Conservation (phyloP, 2,797 vertebrate species). For the Coreius guichenoti region DNA sequence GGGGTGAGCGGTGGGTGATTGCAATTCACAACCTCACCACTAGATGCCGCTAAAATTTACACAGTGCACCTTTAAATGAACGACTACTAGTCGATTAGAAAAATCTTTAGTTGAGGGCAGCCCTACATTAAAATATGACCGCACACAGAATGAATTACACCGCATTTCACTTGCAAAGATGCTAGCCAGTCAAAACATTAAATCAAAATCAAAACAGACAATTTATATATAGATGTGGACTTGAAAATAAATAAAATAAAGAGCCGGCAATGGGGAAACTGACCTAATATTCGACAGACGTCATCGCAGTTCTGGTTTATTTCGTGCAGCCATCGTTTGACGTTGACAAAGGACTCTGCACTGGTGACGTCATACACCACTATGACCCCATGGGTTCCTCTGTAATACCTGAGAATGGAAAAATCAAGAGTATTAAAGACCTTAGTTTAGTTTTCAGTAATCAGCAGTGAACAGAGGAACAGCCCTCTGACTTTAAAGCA, state of each 20-base stretch:
- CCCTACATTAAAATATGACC: neutral
- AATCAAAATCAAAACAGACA: neutral
- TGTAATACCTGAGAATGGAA: constrained; percentile 87
- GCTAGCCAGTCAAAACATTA: neutral
- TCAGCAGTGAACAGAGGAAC: constrained; percentile 45
- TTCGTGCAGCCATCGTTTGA: constrained; percentile 99
- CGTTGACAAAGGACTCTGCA: constrained; percentile 98
- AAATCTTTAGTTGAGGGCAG: no score
- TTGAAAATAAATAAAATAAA: neutral
- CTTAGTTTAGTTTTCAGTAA: neutral
- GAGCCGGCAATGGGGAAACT: constrained; percentile 46
- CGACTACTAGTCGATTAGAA: no score
- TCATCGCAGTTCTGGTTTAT: constrained; percentile 99
- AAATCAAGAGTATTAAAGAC: constrained; percentile 7
- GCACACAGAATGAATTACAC: neutral
- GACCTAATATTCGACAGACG: constrained; percentile 98
- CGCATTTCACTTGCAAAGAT: neutral
- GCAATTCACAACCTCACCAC: no score
- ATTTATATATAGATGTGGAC: neutral
- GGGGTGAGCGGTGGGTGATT: no score
- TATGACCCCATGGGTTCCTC: constrained; percentile 97
- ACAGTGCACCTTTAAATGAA: no score
- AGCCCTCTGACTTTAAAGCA: constrained; percentile 19
- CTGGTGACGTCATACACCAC: constrained; percentile 98
- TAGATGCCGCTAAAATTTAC: no score